Percentiles rank a stretch among this genome's conserved stretches.
Evolutionary conservation across 1,140 invertebrate genomes (phyloP).

Genomic region (Drosophila dunni): DNA sequence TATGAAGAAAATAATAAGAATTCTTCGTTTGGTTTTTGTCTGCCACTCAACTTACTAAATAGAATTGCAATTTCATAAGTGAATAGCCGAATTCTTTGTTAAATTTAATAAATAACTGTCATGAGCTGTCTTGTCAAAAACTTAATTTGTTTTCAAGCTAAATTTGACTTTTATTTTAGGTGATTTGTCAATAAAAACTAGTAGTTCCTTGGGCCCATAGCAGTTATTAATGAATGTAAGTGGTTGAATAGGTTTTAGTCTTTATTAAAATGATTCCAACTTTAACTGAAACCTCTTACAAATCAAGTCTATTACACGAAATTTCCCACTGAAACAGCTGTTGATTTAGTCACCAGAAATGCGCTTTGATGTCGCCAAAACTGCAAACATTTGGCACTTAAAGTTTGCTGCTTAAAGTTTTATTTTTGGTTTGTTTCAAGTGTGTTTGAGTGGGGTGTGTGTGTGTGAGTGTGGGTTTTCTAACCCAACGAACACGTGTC

Average conservation of each 20-base stretch:
- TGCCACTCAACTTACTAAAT: background rate
- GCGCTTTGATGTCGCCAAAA: conserved; percentile 3
- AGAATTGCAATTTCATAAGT: background rate
- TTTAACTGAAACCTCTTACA: too few species aligned
- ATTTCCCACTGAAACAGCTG: background rate
- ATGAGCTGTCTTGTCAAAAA: background rate
- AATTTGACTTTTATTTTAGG: too few species aligned
- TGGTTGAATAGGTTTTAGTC: too few species aligned
- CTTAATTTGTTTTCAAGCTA: too few species aligned
- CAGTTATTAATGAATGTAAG: too few species aligned
- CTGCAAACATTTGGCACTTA: background rate
- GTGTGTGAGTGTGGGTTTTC: conserved; percentile 10
- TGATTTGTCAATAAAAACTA: too few species aligned
- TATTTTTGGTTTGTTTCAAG: background rate
- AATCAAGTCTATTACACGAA: too few species aligned
- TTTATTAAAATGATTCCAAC: too few species aligned
- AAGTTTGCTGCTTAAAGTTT: conserved; percentile 9
- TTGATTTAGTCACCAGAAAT: background rate
- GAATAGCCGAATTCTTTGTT: background rate
- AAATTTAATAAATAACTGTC: conserved; percentile 16
- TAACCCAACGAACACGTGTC: conserved; percentile 53
- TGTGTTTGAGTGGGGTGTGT: background rate
- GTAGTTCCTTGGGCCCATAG: too few species aligned
- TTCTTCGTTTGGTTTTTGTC: background rate
- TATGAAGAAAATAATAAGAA: background rate